Percentiles rank a stretch among this genome's conserved stretches.
Conservation (phyloP, 2,797 vertebrate genomes). For the Staurois parvus region DNA sequence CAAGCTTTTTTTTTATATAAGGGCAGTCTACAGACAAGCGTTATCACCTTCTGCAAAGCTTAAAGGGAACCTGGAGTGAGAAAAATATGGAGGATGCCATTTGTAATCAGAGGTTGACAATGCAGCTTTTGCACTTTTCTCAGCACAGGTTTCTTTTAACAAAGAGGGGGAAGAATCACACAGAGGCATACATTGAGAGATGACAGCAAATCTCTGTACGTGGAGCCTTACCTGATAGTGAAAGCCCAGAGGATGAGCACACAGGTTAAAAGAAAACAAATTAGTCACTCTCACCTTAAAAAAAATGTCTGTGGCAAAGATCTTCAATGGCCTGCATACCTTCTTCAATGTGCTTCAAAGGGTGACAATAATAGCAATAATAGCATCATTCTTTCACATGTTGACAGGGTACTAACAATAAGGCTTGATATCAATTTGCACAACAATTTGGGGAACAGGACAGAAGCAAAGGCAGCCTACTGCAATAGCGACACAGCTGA, state of each 20-base stretch:
- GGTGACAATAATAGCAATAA: constrained; percentile 76
- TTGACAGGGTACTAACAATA: constrained; percentile 62
- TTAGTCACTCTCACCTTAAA: constrained; percentile 73
- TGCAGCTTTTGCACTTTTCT: background rate
- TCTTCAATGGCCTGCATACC: constrained; percentile 69
- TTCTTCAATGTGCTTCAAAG: constrained; percentile 71
- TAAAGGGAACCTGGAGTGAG: background rate
- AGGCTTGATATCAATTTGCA: background rate
- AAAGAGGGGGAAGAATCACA: background rate
- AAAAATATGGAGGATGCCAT: background rate
- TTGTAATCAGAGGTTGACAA: too few species aligned
- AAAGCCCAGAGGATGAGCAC: background rate
- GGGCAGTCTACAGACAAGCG: too few species aligned
- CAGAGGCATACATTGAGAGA: constrained; percentile 4
- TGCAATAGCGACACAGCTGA: background rate
- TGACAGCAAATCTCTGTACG: constrained; percentile 6
- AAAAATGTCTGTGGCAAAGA: constrained; percentile 58
- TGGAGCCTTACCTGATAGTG: constrained; percentile 44
- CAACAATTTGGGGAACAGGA: background rate
- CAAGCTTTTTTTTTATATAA: too few species aligned
- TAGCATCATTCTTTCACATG: constrained; percentile 75
- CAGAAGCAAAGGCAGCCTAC: too few species aligned
- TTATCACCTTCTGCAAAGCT: background rate
- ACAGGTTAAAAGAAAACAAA: constrained; percentile 13
- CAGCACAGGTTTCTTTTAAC: background rate